Percentiles rank a stretch among this genome's conserved stretches.
Evolutionary conservation across 1,140 invertebrate genomes (phyloP).

Genomic region (Drosophila bocqueti): DNA sequence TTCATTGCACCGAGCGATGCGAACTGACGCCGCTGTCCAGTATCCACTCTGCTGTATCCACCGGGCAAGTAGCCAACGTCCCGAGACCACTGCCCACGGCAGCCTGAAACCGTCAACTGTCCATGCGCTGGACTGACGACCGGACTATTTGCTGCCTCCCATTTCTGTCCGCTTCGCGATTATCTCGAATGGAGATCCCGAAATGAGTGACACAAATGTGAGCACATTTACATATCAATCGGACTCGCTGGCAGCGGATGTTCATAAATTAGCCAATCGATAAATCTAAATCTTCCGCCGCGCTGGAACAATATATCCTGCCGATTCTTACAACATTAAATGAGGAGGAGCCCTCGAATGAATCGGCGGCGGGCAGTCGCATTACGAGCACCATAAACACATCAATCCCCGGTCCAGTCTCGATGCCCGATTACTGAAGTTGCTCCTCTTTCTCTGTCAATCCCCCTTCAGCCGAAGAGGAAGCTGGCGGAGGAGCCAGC

Average conservation of each 20-base stretch:
- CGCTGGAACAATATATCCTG: constrained; percentile 53
- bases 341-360: constrained; percentile 25
- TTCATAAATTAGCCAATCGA: constrained; percentile 85
- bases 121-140: neutral
- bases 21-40: constrained; percentile 38
- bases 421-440: constrained; percentile 27
- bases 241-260: constrained; percentile 71
- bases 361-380: constrained; percentile 45
- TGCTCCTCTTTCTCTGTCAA: constrained; percentile 16
- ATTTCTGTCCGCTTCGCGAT: constrained; percentile 31
- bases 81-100: constrained; percentile 23
- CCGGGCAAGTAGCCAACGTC: neutral
- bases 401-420: constrained; percentile 47
- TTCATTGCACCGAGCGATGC: constrained; percentile 71
- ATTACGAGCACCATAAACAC: constrained; percentile 77
- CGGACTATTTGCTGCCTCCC: constrained; percentile 39
- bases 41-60: constrained; percentile 8
- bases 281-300: constrained; percentile 73
- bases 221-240: constrained; percentile 84
- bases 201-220: constrained; percentile 81
- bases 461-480: neutral
- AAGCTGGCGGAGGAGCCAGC: constrained; percentile 1
- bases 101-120: constrained; percentile 27
- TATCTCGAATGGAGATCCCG: constrained; percentile 35
- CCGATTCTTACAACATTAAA: constrained; percentile 69